Conservation (phyloP, 2,797 vertebrate genomes). For the Bucorvus abyssinicus region DNA sequence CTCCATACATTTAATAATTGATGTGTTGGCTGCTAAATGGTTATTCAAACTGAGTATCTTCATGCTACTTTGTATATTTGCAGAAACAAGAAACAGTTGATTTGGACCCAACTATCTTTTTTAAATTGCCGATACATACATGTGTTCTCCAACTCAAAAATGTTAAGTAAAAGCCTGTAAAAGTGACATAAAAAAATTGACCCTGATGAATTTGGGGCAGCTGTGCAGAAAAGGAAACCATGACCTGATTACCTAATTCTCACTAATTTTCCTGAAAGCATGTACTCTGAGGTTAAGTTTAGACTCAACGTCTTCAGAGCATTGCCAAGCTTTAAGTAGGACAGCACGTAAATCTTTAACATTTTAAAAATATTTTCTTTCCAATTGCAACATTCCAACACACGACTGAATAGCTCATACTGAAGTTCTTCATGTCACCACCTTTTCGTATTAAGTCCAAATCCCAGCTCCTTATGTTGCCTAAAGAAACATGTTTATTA, state of each 20-base stretch:
- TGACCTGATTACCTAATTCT: slow-evolving; percentile 38
- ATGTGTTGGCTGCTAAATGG: not conserved
- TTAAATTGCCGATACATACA: not conserved
- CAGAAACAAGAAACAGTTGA: not conserved
- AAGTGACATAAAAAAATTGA: not conserved
- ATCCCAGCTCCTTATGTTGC: not conserved
- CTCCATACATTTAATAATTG: not conserved
- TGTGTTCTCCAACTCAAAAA: not conserved
- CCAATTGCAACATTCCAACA: not conserved
- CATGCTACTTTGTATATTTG: not conserved
- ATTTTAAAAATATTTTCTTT: not conserved
- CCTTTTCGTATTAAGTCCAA: not conserved
- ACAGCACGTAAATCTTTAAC: not conserved
- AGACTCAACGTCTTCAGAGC: not conserved
- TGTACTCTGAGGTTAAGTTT: not conserved
- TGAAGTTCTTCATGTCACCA: not conserved
- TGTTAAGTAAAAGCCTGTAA: not conserved
- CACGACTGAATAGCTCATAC: not conserved
- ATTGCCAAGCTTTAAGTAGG: not conserved
- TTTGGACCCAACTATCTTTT: not conserved
- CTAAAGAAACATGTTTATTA: not conserved
- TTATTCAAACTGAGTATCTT: not conserved
- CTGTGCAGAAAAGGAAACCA: not conserved
- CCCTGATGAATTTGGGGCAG: not conserved
- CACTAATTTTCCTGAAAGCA: not conserved